phyloP scores from a whole-genome alignment of 2,888 invertebrate genomes.

The Apodemia duryi region DNA sequence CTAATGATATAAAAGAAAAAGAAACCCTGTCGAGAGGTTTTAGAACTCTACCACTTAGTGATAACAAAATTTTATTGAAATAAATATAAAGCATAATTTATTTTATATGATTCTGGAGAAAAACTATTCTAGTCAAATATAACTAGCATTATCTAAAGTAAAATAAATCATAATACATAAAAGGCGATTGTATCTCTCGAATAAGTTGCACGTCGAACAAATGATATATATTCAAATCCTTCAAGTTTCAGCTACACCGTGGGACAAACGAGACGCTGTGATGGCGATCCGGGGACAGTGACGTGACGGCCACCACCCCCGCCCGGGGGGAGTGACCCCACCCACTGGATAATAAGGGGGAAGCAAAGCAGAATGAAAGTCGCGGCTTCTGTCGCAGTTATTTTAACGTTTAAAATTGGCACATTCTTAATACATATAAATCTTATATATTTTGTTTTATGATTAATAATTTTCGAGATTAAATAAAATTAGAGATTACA shows the following conservation, averaged over 20 bases:
- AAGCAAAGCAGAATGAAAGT: slow-evolving; percentile 46
- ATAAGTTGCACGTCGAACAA: slow-evolving; percentile 19
- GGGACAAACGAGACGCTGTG: slow-evolving; percentile 70
- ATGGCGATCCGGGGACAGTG: slow-evolving; percentile 72
- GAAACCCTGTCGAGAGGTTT: no score
- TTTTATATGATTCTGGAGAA: no score
- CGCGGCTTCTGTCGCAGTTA: slow-evolving; percentile 51
- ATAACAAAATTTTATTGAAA: no score
- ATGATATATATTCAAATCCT: slow-evolving; percentile 46
- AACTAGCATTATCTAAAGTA: not conserved
- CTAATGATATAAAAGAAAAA: no score
- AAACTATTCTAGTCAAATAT: not conserved
- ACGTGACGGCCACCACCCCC: slow-evolving; percentile 58
- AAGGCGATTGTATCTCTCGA: not conserved
- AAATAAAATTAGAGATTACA: not conserved
- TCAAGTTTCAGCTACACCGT: slow-evolving; percentile 60
- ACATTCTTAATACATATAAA: not conserved
- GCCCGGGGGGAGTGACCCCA: slow-evolving; percentile 56
- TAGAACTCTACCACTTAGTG: no score
- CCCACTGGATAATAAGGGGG: slow-evolving; percentile 66
- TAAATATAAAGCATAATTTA: no score
- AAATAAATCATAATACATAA: slow-evolving; percentile 1
- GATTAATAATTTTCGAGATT: no score
- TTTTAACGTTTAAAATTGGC: slow-evolving; percentile 45
- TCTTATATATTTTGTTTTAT: no score